phyloP scores from a whole-genome alignment of 2,888 invertebrate species.

The Lochmaea crataegi region DNA sequence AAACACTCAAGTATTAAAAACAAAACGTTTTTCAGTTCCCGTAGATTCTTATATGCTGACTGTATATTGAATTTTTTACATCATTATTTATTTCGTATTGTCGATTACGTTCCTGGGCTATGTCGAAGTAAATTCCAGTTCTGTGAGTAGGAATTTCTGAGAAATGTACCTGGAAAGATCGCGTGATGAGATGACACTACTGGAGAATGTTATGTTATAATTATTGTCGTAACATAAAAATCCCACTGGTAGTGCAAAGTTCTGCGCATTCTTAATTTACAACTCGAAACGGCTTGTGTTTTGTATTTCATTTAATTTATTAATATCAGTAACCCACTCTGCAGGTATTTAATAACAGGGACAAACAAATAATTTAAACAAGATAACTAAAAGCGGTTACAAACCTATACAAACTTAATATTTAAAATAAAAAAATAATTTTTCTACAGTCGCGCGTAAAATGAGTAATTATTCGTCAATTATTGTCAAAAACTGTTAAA shows the following conservation, averaged over 20 bases:
- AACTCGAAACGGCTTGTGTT: slow-evolving; percentile 18
- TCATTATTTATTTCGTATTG: background rate
- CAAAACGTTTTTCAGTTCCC: too few species aligned
- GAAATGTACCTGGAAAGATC: slow-evolving; percentile 28
- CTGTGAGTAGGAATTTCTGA: slow-evolving; percentile 23
- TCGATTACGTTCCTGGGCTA: background rate
- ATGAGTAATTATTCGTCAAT: too few species aligned
- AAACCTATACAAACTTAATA: too few species aligned
- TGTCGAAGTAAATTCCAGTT: slow-evolving; percentile 22
- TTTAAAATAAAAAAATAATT: too few species aligned
- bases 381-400: too few species aligned
- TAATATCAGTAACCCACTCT: slow-evolving; percentile 8
- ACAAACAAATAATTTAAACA: too few species aligned
- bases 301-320: slow-evolving; percentile 13
- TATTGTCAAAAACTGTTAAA: too few species aligned
- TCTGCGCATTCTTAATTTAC: slow-evolving; percentile 24
- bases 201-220: slow-evolving; percentile 31
- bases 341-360: too few species aligned
- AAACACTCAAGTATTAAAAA: too few species aligned
- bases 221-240: slow-evolving; percentile 31
- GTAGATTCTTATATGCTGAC: too few species aligned
- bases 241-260: slow-evolving; percentile 27
- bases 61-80: background rate
- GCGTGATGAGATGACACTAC: slow-evolving; percentile 31
- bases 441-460: too few species aligned